Evolutionary conservation across 1,140 invertebrate species (phyloP).

Genomic region (Macrocentrus cingulum): DNA sequence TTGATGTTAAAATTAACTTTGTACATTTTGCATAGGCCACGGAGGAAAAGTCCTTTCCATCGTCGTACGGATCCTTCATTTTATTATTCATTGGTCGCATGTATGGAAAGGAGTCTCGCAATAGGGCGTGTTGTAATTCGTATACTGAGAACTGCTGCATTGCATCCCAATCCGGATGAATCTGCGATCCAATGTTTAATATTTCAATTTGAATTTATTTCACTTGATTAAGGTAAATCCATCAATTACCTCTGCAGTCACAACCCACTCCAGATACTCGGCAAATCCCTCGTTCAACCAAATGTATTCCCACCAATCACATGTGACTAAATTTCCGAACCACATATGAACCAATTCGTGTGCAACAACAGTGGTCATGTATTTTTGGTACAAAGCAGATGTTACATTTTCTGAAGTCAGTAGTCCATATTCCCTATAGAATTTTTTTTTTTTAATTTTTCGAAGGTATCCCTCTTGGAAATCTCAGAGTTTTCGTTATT

Average conservation of each 20-base stretch:
- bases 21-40: constrained; percentile 72
- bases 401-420: constrained; percentile 61
- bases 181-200: constrained; percentile 24
- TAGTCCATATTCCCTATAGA: constrained; percentile 63
- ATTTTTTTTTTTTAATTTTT: too few species aligned
- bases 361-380: constrained; percentile 60
- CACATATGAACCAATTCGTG: constrained; percentile 73
- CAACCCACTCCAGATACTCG: constrained; percentile 60
- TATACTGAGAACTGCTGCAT: constrained; percentile 53
- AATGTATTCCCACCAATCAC: constrained; percentile 68
- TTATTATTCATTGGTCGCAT: constrained; percentile 44
- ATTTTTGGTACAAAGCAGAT: constrained; percentile 51
- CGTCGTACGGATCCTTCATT: constrained; percentile 40
- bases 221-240: not conserved
- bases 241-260: constrained; percentile 30
- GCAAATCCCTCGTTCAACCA: constrained; percentile 76
- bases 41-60: constrained; percentile 66
- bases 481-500: too few species aligned
- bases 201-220: not conserved
- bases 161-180: constrained; percentile 42
- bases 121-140: constrained; percentile 50
- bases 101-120: constrained; percentile 31
- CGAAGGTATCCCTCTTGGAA: too few species aligned
- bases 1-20: not conserved
- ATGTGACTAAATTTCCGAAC: constrained; percentile 71